These are phyloP conservation scores for Nycticryphes semicollaris DNA, from an alignment of 2,113 vertebrate species.

Conservation along the genomic window DNA sequence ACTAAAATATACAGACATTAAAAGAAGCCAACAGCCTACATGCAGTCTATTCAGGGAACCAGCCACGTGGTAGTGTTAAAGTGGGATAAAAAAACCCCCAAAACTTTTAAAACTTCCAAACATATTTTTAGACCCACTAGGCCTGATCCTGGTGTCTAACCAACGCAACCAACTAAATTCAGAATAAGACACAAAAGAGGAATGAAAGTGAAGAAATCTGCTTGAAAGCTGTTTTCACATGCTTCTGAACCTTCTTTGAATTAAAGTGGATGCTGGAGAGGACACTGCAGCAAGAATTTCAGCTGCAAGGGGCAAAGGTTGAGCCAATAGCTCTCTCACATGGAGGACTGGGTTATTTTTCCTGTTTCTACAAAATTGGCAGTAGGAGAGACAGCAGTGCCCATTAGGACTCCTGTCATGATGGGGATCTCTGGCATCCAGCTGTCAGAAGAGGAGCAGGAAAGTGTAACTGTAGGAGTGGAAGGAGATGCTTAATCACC, in stretches of 20 bases:
- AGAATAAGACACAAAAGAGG: background rate
- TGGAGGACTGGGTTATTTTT: accelerated
- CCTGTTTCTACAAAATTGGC: background rate
- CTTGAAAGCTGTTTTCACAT: background rate
- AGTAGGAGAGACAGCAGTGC: background rate
- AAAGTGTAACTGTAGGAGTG: background rate
- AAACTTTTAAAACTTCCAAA: background rate
- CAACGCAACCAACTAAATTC: background rate
- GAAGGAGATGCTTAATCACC: background rate
- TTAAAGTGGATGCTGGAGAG: background rate
- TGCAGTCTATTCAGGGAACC: slow-evolving; percentile 6
- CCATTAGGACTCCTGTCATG: background rate
- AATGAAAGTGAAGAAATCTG: background rate
- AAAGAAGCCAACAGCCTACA: slow-evolving; percentile 31
- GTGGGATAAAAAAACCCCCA: background rate
- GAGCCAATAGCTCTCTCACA: background rate
- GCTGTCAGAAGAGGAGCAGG: background rate
- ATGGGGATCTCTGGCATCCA: background rate
- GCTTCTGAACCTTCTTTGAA: background rate
- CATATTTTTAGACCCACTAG: background rate
- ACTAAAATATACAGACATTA: slow-evolving; percentile 5
- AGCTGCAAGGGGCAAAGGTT: background rate
- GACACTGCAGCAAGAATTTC: background rate
- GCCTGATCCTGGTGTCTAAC: background rate
- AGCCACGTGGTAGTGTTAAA: background rate